A percentile compares a stretch with the other conserved stretches of the same genome.
These are phyloP conservation scores for Tribolium madens DNA, from an alignment of 1,140 invertebrate genomes.

Conservation along the genomic window DNA sequence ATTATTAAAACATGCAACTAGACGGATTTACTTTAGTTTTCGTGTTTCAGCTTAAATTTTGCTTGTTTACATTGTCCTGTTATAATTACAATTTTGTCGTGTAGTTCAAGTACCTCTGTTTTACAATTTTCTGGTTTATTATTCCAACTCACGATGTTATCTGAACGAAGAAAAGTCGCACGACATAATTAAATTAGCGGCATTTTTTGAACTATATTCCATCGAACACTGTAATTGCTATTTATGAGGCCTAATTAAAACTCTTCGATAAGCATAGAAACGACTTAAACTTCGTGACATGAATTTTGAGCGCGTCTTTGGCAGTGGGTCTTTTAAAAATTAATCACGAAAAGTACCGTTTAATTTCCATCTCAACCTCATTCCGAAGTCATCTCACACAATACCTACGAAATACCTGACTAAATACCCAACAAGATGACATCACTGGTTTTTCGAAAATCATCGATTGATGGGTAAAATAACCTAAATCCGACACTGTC, in stretches of 20 bases:
- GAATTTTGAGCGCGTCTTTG: slow-evolving; percentile 1
- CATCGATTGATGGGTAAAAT: slow-evolving; percentile 8
- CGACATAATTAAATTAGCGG: slow-evolving; percentile 12
- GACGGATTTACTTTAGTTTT: too few relatives aligned
- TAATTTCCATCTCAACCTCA: slow-evolving; percentile 31
- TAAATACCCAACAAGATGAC: slow-evolving; percentile 15
- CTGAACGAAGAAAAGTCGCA: background rate
- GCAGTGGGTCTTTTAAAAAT: slow-evolving; percentile 10
- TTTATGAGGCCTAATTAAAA: background rate
- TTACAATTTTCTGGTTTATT: slow-evolving; percentile 12
- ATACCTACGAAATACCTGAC: slow-evolving; percentile 1
- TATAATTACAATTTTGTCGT: background rate
- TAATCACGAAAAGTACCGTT: slow-evolving; percentile 36
- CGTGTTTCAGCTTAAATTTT: background rate
- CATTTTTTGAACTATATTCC: background rate
- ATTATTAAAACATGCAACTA: too few relatives aligned
- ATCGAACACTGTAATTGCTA: background rate
- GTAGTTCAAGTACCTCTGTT: background rate
- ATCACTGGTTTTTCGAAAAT: slow-evolving; percentile 8
- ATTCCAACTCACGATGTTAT: background rate
- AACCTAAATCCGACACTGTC: slow-evolving; percentile 20
- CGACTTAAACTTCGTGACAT: slow-evolving; percentile 17
- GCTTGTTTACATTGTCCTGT: background rate
- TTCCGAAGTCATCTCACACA: slow-evolving; percentile 23
- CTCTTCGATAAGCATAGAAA: background rate